These are phyloP conservation scores for Cephalotes varians DNA, from an alignment of 2,888 invertebrate genomes.

Conservation along the genomic window DNA sequence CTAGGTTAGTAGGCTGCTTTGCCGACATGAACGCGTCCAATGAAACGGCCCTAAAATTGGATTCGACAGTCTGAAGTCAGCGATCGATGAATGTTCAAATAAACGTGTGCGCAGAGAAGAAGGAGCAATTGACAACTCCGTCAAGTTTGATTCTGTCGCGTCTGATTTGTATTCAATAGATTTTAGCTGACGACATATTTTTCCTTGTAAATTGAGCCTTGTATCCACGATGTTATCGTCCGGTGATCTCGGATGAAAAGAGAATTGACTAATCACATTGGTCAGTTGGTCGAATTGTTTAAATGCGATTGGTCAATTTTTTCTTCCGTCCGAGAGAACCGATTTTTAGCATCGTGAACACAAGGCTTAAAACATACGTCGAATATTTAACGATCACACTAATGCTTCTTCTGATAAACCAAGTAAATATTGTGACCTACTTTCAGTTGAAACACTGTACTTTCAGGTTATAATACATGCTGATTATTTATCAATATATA, in stretches of 20 bases:
- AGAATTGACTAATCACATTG: too few relatives aligned
- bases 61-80: not conserved
- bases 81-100: not conserved
- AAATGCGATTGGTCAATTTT: too few relatives aligned
- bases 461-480: not conserved
- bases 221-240: too few relatives aligned
- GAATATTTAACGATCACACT: not conserved
- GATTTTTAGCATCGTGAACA: too few relatives aligned
- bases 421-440: not conserved
- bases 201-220: too few relatives aligned
- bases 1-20: too few relatives aligned
- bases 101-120: not conserved
- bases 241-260: too few relatives aligned
- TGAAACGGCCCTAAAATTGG: too few relatives aligned
- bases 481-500: not conserved
- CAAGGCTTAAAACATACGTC: not conserved
- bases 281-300: too few relatives aligned
- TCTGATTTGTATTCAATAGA: too few relatives aligned
- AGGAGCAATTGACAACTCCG: not conserved
- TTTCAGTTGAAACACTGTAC: not conserved
- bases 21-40: too few relatives aligned
- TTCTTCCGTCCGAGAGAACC: too few relatives aligned
- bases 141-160: not conserved
- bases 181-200: not conserved
- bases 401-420: not conserved